Percentiles rank a stretch among this genome's conserved stretches.
These are phyloP conservation scores for Mylabris phalerata DNA, from an alignment of 1,140 invertebrate genomes.

Conservation along the genomic window DNA sequence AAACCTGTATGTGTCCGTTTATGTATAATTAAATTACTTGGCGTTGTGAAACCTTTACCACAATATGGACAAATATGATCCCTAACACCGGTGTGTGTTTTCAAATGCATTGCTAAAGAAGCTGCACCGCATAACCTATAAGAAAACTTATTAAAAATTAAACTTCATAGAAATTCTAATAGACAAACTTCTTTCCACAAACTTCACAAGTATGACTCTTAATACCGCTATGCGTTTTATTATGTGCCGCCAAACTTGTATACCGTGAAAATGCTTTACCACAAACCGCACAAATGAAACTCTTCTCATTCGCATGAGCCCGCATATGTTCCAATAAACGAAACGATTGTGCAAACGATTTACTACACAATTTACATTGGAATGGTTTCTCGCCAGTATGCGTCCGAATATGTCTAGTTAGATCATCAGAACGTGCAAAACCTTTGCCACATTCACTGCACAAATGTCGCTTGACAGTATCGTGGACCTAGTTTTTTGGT, in stretches of 20 bases:
- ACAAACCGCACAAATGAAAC: slow-evolving; percentile 53
- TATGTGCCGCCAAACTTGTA: slow-evolving; percentile 40
- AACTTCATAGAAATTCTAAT: too few relatives aligned
- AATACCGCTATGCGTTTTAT: slow-evolving; percentile 39
- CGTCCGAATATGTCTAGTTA: slow-evolving; percentile 48
- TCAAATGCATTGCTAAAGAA: slow-evolving; percentile 50
- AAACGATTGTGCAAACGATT: slow-evolving; percentile 38
- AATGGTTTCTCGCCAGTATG: slow-evolving; percentile 54
- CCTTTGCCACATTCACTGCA: slow-evolving; percentile 53
- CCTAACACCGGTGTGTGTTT: slow-evolving; percentile 64
- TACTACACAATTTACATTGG: slow-evolving; percentile 51
- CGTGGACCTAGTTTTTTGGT: slow-evolving; percentile 23
- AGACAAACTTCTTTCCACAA: slow-evolving; percentile 35
- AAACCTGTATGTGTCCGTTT: slow-evolving; percentile 46
- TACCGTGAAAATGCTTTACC: slow-evolving; percentile 42
- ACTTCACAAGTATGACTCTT: slow-evolving; percentile 37
- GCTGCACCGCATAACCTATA: slow-evolving; percentile 35
- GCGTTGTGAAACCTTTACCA: slow-evolving; percentile 53
- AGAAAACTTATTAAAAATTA: slow-evolving; percentile 1
- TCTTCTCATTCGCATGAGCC: slow-evolving; percentile 56
- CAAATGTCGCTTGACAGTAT: slow-evolving; percentile 51
- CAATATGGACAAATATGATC: slow-evolving; percentile 65
- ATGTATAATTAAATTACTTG: slow-evolving; percentile 43
- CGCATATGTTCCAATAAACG: slow-evolving; percentile 55
- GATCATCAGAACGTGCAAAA: slow-evolving; percentile 44